Evolutionary conservation across 2,113 vertebrate genomes (phyloP).

Genomic region (Phycodurus eques): DNA sequence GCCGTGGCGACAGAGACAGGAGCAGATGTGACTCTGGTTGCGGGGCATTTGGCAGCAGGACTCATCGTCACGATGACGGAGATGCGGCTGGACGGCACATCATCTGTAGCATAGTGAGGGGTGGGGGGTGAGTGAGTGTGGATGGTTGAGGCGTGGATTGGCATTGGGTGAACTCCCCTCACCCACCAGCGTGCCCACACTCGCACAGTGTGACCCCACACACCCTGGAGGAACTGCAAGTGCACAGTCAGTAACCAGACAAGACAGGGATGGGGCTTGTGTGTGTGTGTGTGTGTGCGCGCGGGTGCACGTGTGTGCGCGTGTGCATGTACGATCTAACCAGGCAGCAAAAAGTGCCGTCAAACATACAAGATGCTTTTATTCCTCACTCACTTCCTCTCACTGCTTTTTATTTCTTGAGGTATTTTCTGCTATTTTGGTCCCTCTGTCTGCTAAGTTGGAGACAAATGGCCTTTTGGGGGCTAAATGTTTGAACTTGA

Average conservation of each 20-base stretch:
- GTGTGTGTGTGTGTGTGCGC: slow-evolving; percentile 17
- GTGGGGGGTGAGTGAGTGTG: slow-evolving; percentile 19
- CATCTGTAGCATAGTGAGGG: slow-evolving; percentile 64
- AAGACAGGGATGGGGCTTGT: slow-evolving; percentile 40
- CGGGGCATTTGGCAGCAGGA: slow-evolving; percentile 75
- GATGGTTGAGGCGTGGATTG: slow-evolving; percentile 38
- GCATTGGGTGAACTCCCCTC: slow-evolving; percentile 62
- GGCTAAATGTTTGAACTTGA: slow-evolving; percentile 77
- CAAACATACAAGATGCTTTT: slow-evolving; percentile 67
- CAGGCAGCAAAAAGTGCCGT: slow-evolving; percentile 70
- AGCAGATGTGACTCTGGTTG: slow-evolving; percentile 77
- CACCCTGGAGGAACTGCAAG: slow-evolving; percentile 67
- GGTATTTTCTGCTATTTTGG: slow-evolving; percentile 67
- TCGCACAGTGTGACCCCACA: slow-evolving; percentile 47
- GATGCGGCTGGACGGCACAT: slow-evolving; percentile 72
- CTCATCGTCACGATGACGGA: slow-evolving; percentile 70
- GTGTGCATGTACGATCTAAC: slow-evolving; percentile 29
- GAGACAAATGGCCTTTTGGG: slow-evolving; percentile 68
- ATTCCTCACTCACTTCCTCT: slow-evolving; percentile 16
- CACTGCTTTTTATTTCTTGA: slow-evolving; percentile 58
- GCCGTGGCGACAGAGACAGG: slow-evolving; percentile 68
- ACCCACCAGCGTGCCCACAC: slow-evolving; percentile 46
- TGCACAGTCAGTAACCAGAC: slow-evolving; percentile 73
- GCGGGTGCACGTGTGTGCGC: slow-evolving; percentile 7
- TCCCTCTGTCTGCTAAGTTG: slow-evolving; percentile 61